A percentile compares a stretch with the other conserved stretches of the same genome.
Conservation (phyloP, 2,113 vertebrate genomes). For the Laticauda colubrina region DNA sequence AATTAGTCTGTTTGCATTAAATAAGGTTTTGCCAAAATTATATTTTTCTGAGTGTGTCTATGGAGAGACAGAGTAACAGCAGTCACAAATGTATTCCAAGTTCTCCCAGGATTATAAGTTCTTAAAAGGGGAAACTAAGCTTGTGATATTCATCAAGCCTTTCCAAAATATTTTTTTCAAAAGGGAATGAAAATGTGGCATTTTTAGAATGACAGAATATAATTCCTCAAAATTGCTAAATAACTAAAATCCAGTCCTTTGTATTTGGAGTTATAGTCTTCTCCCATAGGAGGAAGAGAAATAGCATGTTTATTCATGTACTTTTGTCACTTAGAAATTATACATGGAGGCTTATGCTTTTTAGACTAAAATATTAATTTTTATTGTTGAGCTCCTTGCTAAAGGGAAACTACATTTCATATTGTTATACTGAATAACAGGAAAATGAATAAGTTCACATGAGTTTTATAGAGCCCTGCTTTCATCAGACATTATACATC, state of each 20-base stretch:
- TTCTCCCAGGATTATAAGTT: not conserved
- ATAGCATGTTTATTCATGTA: not conserved
- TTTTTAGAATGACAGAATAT: not conserved
- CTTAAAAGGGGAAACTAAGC: not conserved
- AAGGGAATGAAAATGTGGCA: not conserved
- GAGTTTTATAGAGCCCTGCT: not conserved
- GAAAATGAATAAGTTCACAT: not conserved
- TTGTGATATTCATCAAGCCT: not conserved
- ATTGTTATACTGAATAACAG: not conserved
- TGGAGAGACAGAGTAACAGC: not conserved
- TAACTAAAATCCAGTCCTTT: not conserved
- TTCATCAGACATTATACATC: not conserved
- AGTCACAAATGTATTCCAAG: not conserved
- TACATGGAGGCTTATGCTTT: not conserved
- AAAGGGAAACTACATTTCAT: not conserved
- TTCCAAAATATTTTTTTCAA: not conserved
- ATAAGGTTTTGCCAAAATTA: not conserved
- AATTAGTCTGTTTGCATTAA: not conserved
- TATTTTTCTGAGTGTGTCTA: not conserved
- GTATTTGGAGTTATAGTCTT: not conserved
- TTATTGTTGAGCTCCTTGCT: not conserved
- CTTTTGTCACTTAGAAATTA: not conserved
- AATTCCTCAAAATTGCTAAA: not conserved
- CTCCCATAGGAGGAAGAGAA: rapidly evolving
- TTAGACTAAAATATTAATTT: not conserved